Base-by-base conservation (phyloP, 1,140 invertebrate genomes). In the Gryon sp. region DNA sequence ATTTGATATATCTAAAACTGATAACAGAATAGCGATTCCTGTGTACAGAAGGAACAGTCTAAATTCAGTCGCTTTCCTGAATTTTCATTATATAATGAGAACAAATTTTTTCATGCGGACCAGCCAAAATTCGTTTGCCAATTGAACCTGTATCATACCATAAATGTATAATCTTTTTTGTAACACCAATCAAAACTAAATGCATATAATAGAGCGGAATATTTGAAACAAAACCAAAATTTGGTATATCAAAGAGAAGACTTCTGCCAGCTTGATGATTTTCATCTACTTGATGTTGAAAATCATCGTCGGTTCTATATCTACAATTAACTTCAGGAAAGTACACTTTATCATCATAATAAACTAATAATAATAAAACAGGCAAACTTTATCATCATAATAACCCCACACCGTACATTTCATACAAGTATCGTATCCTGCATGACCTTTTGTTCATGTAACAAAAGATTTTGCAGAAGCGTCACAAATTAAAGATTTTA, bases 391-490 rank as follows among this genome's bases (percentile, higher is more conserved):
- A 11, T 32, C 30, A 19, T 59, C 1, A 16, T 41, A 1, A 16
- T 18, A 11, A 24, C 28, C n/a, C n/a, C 80, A 36, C n/a, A 76
- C 45, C 8, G 18, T 68, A 63, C 86, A 89, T 57, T 84, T 86
- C 5, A 80, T 72, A 70, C 88, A 88, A 19, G 77, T 73, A 48
- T 70, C 57, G 52, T 84, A 87, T 7, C 82, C 86, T 57, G 46
- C 72, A 62, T 84, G 83, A 8, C 76, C 70, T 80, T 84, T 87
- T 2, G 76, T 78, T 9, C 36, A 53, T 36, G 82, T 81, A 4
- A 88, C 59, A 66, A 81, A 87, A 12, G 84, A 75, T 59, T 80
- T 80, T 6, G 85, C 88, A 5, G 84, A 86, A 4, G 82, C 72
- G 80, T 88, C 86, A 77, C 81, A 87, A 36, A 87, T 76, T 43